phyloP scores from a whole-genome alignment of 2,888 invertebrate genomes.

The Physocephala rufipes region DNA sequence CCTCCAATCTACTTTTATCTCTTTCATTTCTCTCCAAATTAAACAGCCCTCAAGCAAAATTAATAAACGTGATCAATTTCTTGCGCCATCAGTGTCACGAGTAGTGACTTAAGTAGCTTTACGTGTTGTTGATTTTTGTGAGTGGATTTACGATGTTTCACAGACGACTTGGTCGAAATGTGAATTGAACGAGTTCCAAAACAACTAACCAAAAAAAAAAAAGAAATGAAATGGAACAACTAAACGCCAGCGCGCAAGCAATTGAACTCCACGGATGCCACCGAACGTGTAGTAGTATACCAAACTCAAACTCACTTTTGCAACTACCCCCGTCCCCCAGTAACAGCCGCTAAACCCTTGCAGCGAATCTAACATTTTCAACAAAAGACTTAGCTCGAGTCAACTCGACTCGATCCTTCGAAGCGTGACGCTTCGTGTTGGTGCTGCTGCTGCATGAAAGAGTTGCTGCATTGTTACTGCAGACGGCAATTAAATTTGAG shows the following conservation, averaged over 20 bases:
- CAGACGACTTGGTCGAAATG: too few relatives aligned
- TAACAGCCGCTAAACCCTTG: background rate
- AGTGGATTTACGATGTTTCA: background rate
- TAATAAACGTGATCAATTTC: background rate
- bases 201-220: too few relatives aligned
- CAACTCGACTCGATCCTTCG: too few relatives aligned
- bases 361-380: background rate
- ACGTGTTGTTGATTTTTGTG: conserved; percentile 25
- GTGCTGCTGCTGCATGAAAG: too few relatives aligned
- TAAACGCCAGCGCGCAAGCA: too few relatives aligned
- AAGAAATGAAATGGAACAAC: too few relatives aligned
- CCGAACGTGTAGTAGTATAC: background rate
- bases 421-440: too few relatives aligned
- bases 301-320: background rate
- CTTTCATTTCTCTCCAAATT: background rate
- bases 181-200: too few relatives aligned
- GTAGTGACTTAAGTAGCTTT: conserved; percentile 9
- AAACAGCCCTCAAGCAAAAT: background rate
- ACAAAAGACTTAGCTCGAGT: background rate
- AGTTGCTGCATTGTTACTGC: conserved; percentile 2
- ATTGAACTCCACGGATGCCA: too few relatives aligned
- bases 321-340: background rate
- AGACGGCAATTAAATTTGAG: conserved; percentile 10
- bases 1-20: too few relatives aligned
- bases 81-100: conserved; percentile 11